Conservation (phyloP, 2,888 invertebrate genomes). For the Lasius platythorax region DNA sequence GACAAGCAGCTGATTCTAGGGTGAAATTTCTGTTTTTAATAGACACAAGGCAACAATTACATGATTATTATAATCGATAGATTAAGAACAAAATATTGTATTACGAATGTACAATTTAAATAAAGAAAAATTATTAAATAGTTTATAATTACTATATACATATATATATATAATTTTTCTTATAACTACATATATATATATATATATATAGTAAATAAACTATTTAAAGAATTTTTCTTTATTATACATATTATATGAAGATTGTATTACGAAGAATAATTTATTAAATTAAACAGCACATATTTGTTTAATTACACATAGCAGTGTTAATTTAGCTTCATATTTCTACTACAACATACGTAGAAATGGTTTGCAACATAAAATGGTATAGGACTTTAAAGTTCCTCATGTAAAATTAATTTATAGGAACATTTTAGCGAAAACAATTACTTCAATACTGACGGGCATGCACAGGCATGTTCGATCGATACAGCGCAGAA, state of each 20-base stretch:
- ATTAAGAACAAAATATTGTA: background rate
- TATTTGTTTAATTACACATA: background rate
- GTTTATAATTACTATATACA: background rate
- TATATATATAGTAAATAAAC: too few relatives aligned
- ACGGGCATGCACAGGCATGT: background rate
- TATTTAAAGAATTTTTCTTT: too few relatives aligned
- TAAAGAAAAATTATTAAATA: background rate
- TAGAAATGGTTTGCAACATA: background rate
- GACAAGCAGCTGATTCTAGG: background rate
- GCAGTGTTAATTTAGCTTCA: background rate
- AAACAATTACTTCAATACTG: constrained; percentile 32
- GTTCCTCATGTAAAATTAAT: background rate
- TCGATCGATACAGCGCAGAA: constrained; percentile 33
- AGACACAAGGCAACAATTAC: background rate
- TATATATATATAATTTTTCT: too few relatives aligned
- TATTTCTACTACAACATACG: background rate
- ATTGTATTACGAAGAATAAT: background rate
- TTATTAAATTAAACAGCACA: background rate
- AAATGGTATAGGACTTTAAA: background rate
- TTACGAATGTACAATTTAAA: background rate
- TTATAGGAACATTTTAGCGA: background rate
- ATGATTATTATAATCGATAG: background rate
- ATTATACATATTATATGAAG: too few relatives aligned
- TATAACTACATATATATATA: too few relatives aligned
- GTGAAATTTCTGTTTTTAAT: background rate